Evolutionary conservation across 2,797 vertebrate species (phyloP).

Genomic region (Ambastaia sidthimunki): DNA sequence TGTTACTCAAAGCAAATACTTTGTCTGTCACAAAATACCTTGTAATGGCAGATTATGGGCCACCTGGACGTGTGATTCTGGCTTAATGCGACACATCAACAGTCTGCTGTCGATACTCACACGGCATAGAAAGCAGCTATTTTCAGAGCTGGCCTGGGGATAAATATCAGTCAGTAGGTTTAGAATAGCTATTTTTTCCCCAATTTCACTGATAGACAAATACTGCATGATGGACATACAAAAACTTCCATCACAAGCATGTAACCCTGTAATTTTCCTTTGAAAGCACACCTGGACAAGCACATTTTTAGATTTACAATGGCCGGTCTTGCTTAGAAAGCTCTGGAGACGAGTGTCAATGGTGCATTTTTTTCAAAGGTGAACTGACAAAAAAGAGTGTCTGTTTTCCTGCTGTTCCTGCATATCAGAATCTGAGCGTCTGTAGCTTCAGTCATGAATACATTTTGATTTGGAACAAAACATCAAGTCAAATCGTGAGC

Average conservation of each 20-base stretch:
- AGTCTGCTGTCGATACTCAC: conserved; percentile 33
- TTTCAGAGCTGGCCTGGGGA: not conserved
- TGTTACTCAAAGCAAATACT: conserved; percentile 70
- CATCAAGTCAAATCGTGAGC: conserved; percentile 61
- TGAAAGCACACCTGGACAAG: conserved; percentile 9
- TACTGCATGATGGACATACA: not conserved
- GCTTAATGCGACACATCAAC: conserved; percentile 38
- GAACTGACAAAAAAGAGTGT: conserved; percentile 8
- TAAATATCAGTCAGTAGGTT: conserved; percentile 3
- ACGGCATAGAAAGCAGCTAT: conserved; percentile 17
- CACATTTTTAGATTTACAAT: not conserved
- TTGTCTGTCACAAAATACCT: conserved; percentile 69
- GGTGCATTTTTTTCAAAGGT: conserved; percentile 10
- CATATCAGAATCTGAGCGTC: conserved; percentile 12
- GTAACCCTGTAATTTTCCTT: not conserved
- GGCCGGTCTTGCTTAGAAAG: not conserved
- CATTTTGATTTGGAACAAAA: conserved; percentile 51
- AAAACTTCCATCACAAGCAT: not conserved
- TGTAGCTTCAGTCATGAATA: conserved; percentile 21
- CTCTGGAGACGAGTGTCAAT: not conserved
- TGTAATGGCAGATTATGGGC: conserved; percentile 71
- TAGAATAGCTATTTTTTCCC: not conserved
- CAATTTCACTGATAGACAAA: conserved; percentile 16
- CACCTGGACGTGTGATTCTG: conserved; percentile 63
- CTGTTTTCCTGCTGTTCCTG: conserved; percentile 6